Base-by-base conservation (phyloP, 1,140 invertebrate species). In the Drosophila saltans region DNA sequence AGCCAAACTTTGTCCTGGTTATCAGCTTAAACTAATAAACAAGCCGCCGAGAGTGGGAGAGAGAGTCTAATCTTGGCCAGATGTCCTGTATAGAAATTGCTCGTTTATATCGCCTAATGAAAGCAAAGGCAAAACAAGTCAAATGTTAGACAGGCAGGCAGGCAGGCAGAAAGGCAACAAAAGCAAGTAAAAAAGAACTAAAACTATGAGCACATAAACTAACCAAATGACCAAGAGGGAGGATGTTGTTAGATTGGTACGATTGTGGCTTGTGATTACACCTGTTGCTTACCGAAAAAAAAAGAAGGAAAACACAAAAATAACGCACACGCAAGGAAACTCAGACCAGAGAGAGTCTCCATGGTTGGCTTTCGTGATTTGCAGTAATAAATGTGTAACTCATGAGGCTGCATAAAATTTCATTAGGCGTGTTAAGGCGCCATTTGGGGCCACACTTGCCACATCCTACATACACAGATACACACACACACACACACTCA, bases 331-430 rank as follows among this genome's bases (percentile, higher is more conserved):
- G 76, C 75, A 82, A 66, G 72, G 45, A 64, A 8, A 16, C 10
- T 21, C 6, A 21, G 45, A 48, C n/a, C 41, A 16, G 8, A 26
- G 8, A 26, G 45, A 26, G 45, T 10, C 8, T 63, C 45, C 45
- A 33, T 45, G 56, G 21, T 36, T 52, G 40, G 36, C 40, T 26
- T 79, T 78, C 80, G 77, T 88, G 83, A 80, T 89, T 88, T 77
- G 60, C 67, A 48, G 71, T 75, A 74, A 88, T 88, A 88, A 88
- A 89, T 89, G 77, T 39, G 68, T 70, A 62, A 66, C 76, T 80
- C 63, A 80, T 84, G 80, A 89, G 80, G 57, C 70, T 80, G 84
- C 80, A 84, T 88, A 84, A 88, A 88, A 89, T 88, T 88, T 88
- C 69, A 88, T 88, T 88, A 88, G 80, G 70, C 84, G 68, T 83